Percentiles rank a stretch among this genome's conserved stretches.
These are phyloP conservation scores for Cephalopachus bancanus DNA, from an alignment of 2,797 vertebrate genomes.

Conservation along the genomic window DNA sequence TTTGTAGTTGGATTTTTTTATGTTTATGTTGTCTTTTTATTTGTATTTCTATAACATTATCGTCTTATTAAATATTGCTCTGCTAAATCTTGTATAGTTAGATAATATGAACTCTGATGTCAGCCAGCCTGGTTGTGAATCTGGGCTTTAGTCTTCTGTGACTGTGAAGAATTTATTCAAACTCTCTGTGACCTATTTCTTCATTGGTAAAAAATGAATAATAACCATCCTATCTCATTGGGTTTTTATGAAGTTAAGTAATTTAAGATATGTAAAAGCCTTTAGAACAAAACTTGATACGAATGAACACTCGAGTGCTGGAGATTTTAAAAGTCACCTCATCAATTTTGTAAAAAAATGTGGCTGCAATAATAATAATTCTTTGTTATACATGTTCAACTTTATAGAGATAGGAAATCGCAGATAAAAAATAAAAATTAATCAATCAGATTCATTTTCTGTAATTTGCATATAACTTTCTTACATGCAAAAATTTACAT, in stretches of 20 bases:
- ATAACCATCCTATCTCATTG: neutral
- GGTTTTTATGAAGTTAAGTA: conserved; percentile 13
- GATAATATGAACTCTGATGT: neutral
- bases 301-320: neutral
- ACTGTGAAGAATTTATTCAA: neutral
- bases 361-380: neutral
- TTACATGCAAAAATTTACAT: neutral
- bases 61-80: neutral
- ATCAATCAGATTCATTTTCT: neutral
- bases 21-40: neutral
- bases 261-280: conserved; percentile 26
- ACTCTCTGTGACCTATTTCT: conserved; percentile 1
- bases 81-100: neutral
- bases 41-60: neutral
- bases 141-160: neutral
- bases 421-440: neutral
- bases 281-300: neutral
- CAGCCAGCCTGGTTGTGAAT: neutral
- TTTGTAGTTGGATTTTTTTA: neutral
- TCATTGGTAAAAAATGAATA: conserved; percentile 8
- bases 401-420: neutral
- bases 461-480: conserved; percentile 36
- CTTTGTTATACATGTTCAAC: neutral
- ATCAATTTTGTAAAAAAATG: conserved; percentile 39
- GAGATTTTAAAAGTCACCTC: conserved; percentile 32